Evolutionary conservation across 2,113 vertebrate species (phyloP), one percentile per base, ranked within the genome.

Genomic region (Corapipo altera): DNA sequence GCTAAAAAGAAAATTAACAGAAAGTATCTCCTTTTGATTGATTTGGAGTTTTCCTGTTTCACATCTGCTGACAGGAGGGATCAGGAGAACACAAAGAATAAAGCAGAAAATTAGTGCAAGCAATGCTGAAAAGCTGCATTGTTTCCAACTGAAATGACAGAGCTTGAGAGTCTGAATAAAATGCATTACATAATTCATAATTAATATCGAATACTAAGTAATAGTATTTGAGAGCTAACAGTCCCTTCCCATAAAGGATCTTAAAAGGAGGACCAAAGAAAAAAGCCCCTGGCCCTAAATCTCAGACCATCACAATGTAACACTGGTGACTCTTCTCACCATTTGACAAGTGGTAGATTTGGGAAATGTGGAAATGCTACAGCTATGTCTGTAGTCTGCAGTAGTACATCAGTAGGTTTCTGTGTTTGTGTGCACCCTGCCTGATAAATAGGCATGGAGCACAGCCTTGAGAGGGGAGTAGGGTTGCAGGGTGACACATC

Each of bases 391-490:
- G 26, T 41, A 62, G 48, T 43, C 55, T 64, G 32, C 39, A 66
- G 27, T 2, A 78, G 41, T 44, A 24, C 15, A 17, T 57, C 67
- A 54, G 35, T 43, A 77, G 48, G 33, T 23, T 90, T 79, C 82
- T 89, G 37, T 69, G 35, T 32, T 51, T 58, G 18, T 30, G 35
- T 86, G 43, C 33, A 71, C 16, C 13, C 35, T 46, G 37, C 8
- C n/a, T 86, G 43, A 86, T 16, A 92, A 82, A 84, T 2, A 65
- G 20, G 8, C 37, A 77, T 9, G 43, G 43, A 80, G 12, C 41
- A 55, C 0, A 0, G 26, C 14, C 37, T 17, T 0, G 0, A 46
- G 18, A 4, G 23, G 26, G 8, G 3, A 64, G 51, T 0, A 4
- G 33, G 21, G 21, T 15, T 49, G 20, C 15, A 35, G 61, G 9